phyloP scores from a whole-genome alignment of 2,113 vertebrate genomes.

The Brienomyrus brachyistius region DNA sequence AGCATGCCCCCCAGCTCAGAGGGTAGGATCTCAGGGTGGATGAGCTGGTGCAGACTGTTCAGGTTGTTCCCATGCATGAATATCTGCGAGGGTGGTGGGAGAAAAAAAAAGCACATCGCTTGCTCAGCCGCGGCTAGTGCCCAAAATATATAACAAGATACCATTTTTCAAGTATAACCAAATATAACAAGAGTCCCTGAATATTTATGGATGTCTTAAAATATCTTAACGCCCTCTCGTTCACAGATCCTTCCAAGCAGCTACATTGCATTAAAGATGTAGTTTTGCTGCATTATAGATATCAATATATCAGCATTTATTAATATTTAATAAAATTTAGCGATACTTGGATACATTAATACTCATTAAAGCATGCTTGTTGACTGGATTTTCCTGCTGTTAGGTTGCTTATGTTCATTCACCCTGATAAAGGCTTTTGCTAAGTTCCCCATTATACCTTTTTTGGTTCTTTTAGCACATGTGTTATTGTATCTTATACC shows the following conservation, averaged over 20 bases:
- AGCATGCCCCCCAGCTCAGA: constrained; percentile 97
- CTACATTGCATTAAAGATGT: background rate
- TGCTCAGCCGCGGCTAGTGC: background rate
- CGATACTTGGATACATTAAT: background rate
- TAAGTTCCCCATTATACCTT: background rate
- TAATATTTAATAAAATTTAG: background rate
- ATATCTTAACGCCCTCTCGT: background rate
- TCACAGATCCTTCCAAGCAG: background rate
- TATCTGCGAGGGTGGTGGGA: constrained; percentile 62
- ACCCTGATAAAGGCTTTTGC: background rate
- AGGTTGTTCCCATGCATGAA: constrained; percentile 98
- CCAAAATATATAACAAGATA: background rate
- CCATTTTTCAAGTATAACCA: background rate
- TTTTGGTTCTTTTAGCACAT: background rate
- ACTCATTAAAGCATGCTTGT: background rate
- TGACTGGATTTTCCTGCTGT: background rate
- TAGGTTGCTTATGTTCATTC: background rate
- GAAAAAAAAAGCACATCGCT: background rate
- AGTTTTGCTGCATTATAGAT: background rate
- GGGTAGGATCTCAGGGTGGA: constrained; percentile 93
- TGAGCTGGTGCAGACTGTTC: constrained; percentile 93
- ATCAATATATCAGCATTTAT: background rate
- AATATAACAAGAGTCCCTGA: background rate
- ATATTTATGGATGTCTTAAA: background rate
- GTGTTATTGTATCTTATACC: background rate